phyloP scores from a whole-genome alignment of 1,140 invertebrate species.

The Halictus rubicundus region DNA sequence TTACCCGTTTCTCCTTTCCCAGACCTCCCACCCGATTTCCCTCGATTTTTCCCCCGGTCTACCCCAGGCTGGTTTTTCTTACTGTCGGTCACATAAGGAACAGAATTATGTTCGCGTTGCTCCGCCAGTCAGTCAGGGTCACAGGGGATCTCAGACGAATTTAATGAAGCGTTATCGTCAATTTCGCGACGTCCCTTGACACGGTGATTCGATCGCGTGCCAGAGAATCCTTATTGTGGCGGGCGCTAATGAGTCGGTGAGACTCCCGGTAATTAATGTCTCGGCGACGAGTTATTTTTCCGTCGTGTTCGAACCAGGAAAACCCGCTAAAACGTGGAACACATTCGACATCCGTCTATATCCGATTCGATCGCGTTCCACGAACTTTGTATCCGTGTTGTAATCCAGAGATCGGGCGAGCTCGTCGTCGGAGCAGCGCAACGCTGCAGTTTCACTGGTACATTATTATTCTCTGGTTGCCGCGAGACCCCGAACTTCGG shows the following conservation, averaged over 20 bases:
- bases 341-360: no score
- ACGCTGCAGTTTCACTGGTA: slow-evolving; percentile 14
- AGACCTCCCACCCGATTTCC: slow-evolving; percentile 26
- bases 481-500: slow-evolving; percentile 21
- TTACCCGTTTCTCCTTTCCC: slow-evolving; percentile 46
- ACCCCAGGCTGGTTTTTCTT: background rate
- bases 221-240: slow-evolving; percentile 22
- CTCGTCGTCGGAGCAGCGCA: slow-evolving; percentile 2
- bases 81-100: slow-evolving; percentile 7
- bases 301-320: background rate
- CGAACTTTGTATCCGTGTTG: background rate
- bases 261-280: background rate
- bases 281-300: background rate
- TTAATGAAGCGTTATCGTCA: slow-evolving; percentile 24
- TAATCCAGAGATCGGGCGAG: no score
- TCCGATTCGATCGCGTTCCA: background rate
- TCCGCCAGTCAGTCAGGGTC: slow-evolving; percentile 18
- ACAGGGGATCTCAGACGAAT: background rate
- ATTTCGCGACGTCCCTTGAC: slow-evolving; percentile 2
- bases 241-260: background rate
- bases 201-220: slow-evolving; percentile 7
- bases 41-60: slow-evolving; percentile 35
- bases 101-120: slow-evolving; percentile 22
- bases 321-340: background rate
- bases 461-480: slow-evolving; percentile 26